These are phyloP conservation scores for Eupithecia subfuscata DNA, from an alignment of 2,888 invertebrate species.

Conservation along the genomic window DNA sequence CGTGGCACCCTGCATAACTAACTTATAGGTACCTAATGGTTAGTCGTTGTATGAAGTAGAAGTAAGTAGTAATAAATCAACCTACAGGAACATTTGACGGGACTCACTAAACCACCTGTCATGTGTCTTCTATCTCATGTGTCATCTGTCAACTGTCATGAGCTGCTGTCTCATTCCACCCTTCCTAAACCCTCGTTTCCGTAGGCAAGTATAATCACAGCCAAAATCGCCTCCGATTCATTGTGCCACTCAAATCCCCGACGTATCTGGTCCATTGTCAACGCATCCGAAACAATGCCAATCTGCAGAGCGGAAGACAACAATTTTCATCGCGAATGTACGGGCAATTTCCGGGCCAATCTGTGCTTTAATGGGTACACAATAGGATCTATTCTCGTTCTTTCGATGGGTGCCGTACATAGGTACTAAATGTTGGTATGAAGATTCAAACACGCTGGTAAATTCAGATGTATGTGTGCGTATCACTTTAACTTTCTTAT, in stretches of 20 bases:
- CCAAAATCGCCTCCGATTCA: conserved; percentile 3
- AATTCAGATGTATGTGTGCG: no score
- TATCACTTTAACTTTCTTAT: no score
- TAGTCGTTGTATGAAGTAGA: no score
- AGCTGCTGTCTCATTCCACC: not conserved
- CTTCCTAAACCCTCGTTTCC: not conserved
- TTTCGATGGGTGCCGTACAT: not conserved
- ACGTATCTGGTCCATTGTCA: conserved; percentile 20
- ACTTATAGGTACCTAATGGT: no score
- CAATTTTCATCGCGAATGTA: conserved; percentile 27
- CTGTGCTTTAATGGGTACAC: conserved; percentile 17
- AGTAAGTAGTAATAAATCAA: no score
- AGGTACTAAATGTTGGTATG: not conserved
- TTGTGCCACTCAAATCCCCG: conserved; percentile 14
- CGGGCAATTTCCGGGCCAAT: conserved; percentile 26
- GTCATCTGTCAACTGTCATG: not conserved
- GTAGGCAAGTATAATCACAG: not conserved
- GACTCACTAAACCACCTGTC: no score
- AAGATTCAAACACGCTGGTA: not conserved
- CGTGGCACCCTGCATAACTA: no score
- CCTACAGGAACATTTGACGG: no score
- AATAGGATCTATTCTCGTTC: conserved; percentile 21
- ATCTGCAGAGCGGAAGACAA: conserved; percentile 27
- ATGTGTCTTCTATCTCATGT: no score
- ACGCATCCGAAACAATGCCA: conserved; percentile 16